phyloP scores from a whole-genome alignment of 2,113 vertebrate species.

The Chlamydotis undulata region DNA sequence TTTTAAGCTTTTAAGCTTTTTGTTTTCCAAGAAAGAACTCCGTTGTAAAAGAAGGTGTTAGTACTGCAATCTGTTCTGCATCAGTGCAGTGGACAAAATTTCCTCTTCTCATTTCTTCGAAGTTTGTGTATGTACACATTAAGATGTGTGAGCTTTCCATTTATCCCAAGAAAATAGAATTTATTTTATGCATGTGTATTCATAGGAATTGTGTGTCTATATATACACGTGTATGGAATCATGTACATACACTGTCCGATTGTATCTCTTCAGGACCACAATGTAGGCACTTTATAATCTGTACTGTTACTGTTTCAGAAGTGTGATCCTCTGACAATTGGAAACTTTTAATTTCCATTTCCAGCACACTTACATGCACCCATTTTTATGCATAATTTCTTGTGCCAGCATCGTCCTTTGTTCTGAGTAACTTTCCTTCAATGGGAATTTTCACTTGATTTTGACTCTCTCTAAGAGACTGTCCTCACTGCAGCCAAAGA shows the following conservation, averaged over 20 bases:
- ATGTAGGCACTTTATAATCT: background rate
- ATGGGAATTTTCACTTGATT: background rate
- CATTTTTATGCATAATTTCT: background rate
- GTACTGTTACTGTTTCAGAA: background rate
- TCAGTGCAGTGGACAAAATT: background rate
- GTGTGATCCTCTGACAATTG: background rate
- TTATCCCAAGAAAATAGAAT: background rate
- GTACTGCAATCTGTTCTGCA: background rate
- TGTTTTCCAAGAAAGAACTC: background rate
- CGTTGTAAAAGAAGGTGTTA: background rate
- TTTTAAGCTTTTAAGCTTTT: background rate
- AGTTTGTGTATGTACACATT: background rate
- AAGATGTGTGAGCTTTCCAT: background rate
- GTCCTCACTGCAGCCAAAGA: background rate
- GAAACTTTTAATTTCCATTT: background rate
- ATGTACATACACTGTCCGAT: rapidly evolving
- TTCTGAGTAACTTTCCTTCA: background rate
- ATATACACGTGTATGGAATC: background rate
- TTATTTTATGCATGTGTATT: background rate
- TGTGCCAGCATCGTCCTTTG: background rate
- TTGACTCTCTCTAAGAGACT: slow-evolving; percentile 1
- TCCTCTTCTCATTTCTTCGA: background rate
- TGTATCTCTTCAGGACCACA: background rate
- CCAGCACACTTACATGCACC: background rate
- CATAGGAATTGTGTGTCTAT: background rate